Evolutionary conservation across 1,140 invertebrate species (phyloP).

Genomic region (Lucilia cuprina): DNA sequence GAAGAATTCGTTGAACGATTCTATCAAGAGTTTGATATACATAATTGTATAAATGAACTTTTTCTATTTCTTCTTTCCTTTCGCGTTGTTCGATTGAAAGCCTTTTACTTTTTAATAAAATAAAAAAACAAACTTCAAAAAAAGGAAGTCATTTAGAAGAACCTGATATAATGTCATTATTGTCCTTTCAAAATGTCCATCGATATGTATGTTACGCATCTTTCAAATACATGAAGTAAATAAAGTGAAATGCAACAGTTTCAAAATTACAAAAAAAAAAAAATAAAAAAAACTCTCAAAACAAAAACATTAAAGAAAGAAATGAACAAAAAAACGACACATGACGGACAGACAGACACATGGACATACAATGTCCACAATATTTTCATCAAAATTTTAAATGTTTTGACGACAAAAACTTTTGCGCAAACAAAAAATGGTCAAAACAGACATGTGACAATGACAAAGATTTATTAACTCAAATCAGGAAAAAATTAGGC

Average conservation of each 20-base stretch:
- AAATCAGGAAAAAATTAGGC: constrained; percentile 32
- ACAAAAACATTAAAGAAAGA: not conserved
- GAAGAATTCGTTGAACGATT: too few species aligned
- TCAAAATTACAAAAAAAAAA: not conserved
- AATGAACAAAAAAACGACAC: not conserved
- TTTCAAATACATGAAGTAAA: constrained; percentile 28
- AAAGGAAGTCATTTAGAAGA: too few species aligned
- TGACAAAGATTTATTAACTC: constrained; percentile 33
- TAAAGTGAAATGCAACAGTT: constrained; percentile 29
- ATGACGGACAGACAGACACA: not conserved
- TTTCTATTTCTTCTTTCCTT: too few species aligned
- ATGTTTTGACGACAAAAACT: not conserved
- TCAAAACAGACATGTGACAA: constrained; percentile 30
- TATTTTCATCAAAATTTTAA: not conserved
- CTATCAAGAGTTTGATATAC: too few species aligned
- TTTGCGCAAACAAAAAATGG: not conserved
- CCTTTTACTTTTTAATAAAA: not conserved
- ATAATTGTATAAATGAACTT: too few species aligned
- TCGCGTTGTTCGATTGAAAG: not conserved
- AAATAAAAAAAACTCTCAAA: not conserved
- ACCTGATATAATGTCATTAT: constrained; percentile 32
- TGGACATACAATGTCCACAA: not conserved
- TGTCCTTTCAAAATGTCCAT: constrained; percentile 21
- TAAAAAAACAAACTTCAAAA: not conserved
- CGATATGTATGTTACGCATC: constrained; percentile 21